Evolutionary conservation across 2,113 vertebrate genomes (phyloP).

Genomic region (Anhinga rufa): DNA sequence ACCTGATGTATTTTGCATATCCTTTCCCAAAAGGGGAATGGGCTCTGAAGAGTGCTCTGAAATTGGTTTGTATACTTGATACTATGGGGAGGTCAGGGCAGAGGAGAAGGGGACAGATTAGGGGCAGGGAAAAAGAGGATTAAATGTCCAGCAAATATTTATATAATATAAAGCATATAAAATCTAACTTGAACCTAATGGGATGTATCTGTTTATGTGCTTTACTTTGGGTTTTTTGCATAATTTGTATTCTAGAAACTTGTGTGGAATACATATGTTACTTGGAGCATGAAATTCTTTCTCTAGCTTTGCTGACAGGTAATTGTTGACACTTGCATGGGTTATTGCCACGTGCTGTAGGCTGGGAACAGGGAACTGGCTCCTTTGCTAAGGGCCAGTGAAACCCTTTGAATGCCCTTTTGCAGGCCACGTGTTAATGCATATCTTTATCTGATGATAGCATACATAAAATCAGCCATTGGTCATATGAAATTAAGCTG

Average conservation of each 20-base stretch:
- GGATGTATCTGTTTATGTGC: neutral
- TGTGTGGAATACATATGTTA: neutral
- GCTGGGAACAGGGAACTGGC: neutral
- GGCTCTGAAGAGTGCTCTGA: neutral
- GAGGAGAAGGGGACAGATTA: neutral
- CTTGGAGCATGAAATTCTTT: neutral
- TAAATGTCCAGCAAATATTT: neutral
- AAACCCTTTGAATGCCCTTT: neutral
- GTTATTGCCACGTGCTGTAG: neutral
- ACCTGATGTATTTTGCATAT: neutral
- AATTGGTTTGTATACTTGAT: neutral
- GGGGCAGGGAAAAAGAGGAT: neutral
- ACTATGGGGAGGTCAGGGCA: neutral
- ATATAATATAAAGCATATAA: neutral
- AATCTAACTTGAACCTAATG: neutral
- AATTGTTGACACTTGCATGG: neutral
- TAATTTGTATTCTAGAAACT: neutral
- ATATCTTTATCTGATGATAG: neutral
- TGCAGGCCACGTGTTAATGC: neutral
- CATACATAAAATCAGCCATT: neutral
- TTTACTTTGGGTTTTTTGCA: neutral
- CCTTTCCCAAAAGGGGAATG: neutral
- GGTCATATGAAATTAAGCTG: neutral
- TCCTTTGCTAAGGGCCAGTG: neutral
- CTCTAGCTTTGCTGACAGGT: neutral